Base-by-base conservation (phyloP, 2,797 vertebrate species). In the Notoglanidium macrostoma region DNA sequence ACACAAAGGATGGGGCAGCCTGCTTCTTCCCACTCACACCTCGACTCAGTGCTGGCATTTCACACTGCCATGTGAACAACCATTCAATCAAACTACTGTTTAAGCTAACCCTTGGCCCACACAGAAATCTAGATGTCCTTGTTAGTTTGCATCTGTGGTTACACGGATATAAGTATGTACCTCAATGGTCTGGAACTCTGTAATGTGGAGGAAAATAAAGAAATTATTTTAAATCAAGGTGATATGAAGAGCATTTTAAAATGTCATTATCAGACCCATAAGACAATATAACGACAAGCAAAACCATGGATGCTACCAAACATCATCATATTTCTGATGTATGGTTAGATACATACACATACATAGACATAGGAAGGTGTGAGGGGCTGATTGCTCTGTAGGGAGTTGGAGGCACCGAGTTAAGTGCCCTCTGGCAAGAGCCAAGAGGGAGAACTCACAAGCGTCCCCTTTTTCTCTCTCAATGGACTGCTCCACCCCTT, bases 41-140 rank as follows among this genome's bases (percentile, higher is more conserved):
- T 95, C 93, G 94, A 92, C 95, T 94, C 92, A 94, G 95, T 95
- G 89, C 93, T 92, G 96, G 95, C 93, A 96, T 96, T 96, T 96
- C 95, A 96, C 96, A 96, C 96, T 85, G 91, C 87, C 91, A 93
- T 94, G 96, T 94, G 95, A 96, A 96, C 95, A 95, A 92, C 94
- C 94, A 95, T 96, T 96, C 95, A 96, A 91, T 95, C 94, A 95
- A 95, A 96, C 95, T 95, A 95, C 96, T 96, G 96, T 96, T 96
- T 96, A 96, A 96, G 95, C 93, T 90, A 94, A 95, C 94, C 93
- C 90, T 93, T 92, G 92, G 92, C 92, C 92, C 93, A 91, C 92
- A 93, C 94, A 94, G 93, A 95, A 93, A 94, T 89, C 90, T 90
- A 91, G 91, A 93, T 88, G 91, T 91, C 89, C 93, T 92, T 94